Evolutionary conservation across 2,888 invertebrate species (phyloP).

Genomic region (Drosophila dives): DNA sequence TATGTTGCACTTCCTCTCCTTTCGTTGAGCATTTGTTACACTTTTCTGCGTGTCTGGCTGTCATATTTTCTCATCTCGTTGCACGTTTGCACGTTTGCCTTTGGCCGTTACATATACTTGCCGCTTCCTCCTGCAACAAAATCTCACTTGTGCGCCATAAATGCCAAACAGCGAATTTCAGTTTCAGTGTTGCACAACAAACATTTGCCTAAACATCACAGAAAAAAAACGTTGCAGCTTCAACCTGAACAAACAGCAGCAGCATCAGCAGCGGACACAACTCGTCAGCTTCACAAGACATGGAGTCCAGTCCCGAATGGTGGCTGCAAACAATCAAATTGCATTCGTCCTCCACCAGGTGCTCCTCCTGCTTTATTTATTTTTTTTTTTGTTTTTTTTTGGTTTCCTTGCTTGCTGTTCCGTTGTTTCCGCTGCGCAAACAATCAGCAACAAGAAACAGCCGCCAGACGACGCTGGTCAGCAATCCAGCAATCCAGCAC

Average conservation of each 20-base stretch:
- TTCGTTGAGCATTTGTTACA: constrained; percentile 60
- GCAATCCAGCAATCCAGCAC: constrained; percentile 21
- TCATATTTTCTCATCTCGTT: constrained; percentile 74
- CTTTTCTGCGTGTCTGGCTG: constrained; percentile 64
- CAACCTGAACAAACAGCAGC: constrained; percentile 42
- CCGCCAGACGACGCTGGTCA: constrained; percentile 31
- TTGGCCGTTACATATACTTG: constrained; percentile 57
- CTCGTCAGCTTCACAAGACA: constrained; percentile 43
- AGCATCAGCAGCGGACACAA: constrained; percentile 28
- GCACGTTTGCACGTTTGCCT: constrained; percentile 69
- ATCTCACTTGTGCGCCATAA: constrained; percentile 62
- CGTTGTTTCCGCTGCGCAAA: constrained; percentile 47
- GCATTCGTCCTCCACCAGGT: constrained; percentile 44
- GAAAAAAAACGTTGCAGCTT: background rate
- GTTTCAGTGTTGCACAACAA: constrained; percentile 44
- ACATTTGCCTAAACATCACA: constrained; percentile 63
- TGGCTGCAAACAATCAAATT: constrained; percentile 57
- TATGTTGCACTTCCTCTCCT: background rate
- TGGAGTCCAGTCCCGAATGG: constrained; percentile 26
- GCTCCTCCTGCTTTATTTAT: constrained; percentile 6
- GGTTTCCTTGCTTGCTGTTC: constrained; percentile 11
- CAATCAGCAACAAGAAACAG: constrained; percentile 41
- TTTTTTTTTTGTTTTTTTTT: background rate
- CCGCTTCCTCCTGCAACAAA: constrained; percentile 41
- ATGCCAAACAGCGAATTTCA: constrained; percentile 61